Evolutionary conservation across 1,140 invertebrate genomes (phyloP).

Genomic region (Aphelinus certus): DNA sequence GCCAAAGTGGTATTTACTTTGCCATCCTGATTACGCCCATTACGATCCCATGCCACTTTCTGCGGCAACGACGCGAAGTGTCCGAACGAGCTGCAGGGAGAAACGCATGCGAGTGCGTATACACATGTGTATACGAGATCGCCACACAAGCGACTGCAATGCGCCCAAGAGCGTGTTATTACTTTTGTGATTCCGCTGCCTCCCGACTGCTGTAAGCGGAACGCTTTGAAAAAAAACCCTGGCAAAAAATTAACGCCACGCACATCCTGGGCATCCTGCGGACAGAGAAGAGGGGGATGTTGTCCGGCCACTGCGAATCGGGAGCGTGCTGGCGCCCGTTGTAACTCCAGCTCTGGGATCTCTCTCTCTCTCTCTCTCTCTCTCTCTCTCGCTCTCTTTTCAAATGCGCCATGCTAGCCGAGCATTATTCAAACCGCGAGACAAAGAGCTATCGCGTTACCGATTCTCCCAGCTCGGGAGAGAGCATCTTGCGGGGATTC

Average conservation of each 20-base stretch:
- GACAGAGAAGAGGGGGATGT: constrained; percentile 3
- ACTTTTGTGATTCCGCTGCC: constrained; percentile 14
- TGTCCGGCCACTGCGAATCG: not conserved
- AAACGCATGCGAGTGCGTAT: too few species aligned
- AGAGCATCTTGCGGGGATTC: constrained; percentile 30
- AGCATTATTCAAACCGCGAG: constrained; percentile 34
- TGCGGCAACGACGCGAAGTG: too few species aligned
- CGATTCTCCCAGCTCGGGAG: constrained; percentile 18
- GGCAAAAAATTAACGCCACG: constrained; percentile 11
- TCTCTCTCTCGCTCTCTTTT: constrained; percentile 5
- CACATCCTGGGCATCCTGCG: too few species aligned
- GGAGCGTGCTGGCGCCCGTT: not conserved
- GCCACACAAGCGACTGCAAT: not conserved
- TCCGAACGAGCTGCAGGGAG: too few species aligned
- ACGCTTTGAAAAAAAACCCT: not conserved
- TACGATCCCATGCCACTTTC: not conserved
- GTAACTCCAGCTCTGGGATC: constrained; percentile 28
- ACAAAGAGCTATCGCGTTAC: constrained; percentile 40
- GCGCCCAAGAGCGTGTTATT: not conserved
- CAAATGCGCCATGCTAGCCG: constrained; percentile 29
- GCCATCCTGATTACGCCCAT: constrained; percentile 24
- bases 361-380: constrained; percentile 8
- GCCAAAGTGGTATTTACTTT: constrained; percentile 27
- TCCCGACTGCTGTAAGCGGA: too few species aligned
- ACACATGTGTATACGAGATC: not conserved